Evolutionary conservation across 2,113 vertebrate species (phyloP).

Genomic region (Myxocyprinus asiaticus): DNA sequence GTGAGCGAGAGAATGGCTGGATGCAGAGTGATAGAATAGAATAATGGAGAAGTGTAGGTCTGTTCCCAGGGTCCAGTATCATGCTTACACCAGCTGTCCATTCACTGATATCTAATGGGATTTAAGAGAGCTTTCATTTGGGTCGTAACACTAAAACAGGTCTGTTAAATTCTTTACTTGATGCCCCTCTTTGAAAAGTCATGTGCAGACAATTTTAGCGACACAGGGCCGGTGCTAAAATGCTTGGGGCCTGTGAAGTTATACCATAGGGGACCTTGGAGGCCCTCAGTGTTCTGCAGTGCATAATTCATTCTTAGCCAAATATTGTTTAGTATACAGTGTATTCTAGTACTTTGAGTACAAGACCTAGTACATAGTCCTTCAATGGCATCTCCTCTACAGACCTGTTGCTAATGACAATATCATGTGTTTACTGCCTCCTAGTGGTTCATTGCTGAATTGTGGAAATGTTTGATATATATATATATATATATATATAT

Average conservation of each 20-base stretch:
- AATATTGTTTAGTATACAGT: too few species aligned
- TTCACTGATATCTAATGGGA: neutral
- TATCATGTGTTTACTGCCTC: conserved; percentile 17
- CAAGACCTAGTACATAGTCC: neutral
- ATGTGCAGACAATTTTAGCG: too few species aligned
- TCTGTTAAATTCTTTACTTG: neutral
- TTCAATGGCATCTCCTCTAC: neutral
- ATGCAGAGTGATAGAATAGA: conserved; percentile 45
- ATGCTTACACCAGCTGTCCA: conserved; percentile 42
- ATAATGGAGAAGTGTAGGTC: conserved; percentile 42
- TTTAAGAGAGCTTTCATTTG: conserved; percentile 24
- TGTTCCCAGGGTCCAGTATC: conserved; percentile 67
- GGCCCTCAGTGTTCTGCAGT: too few species aligned
- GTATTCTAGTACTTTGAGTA: too few species aligned
- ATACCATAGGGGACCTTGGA: too few species aligned
- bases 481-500: conserved; percentile 1
- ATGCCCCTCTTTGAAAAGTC: neutral
- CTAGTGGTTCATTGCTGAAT: conserved; percentile 16
- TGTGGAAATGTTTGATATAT: neutral
- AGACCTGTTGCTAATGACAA: neutral
- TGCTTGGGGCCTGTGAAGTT: too few species aligned
- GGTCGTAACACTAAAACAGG: neutral
- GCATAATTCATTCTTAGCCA: too few species aligned
- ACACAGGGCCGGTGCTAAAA: too few species aligned
- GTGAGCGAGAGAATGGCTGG: conserved; percentile 70